Conservation (phyloP, 2,888 invertebrate genomes). For the Ophioninae sp. region DNA sequence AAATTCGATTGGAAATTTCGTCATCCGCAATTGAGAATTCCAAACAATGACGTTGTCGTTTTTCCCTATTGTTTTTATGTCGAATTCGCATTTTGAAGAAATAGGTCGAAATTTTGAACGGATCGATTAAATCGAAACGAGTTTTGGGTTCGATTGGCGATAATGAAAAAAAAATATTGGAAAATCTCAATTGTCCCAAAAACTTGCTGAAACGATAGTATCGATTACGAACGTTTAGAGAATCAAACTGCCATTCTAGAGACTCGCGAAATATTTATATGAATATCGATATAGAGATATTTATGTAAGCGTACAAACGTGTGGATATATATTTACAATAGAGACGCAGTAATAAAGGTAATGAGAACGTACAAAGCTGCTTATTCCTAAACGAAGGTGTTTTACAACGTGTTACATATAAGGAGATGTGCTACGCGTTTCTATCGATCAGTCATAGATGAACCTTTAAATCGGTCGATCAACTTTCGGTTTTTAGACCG, state of each 20-base stretch:
- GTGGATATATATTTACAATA: conserved; percentile 54
- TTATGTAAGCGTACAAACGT: conserved; percentile 13
- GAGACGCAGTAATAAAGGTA: conserved; percentile 7
- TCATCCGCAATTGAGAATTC: background rate
- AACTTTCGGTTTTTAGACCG: background rate
- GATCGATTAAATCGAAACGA: conserved; percentile 3
- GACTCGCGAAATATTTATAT: background rate
- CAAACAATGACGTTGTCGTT: background rate
- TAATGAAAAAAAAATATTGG: background rate
- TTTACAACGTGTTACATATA: conserved; percentile 39
- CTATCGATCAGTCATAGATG: background rate
- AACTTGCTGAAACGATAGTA: background rate
- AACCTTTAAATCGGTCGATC: background rate
- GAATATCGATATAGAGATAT: conserved; percentile 52
- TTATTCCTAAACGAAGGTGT: conserved; percentile 19
- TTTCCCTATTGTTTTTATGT: background rate
- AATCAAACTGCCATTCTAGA: background rate
- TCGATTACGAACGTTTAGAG: background rate
- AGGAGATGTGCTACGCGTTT: background rate
- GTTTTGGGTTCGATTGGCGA: background rate
- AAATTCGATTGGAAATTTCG: background rate
- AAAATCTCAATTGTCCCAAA: background rate
- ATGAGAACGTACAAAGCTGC: conserved; percentile 18
- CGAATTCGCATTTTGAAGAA: background rate
- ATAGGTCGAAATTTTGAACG: conserved; percentile 44